These are phyloP conservation scores for Phalangium opilio DNA, from an alignment of 2,888 invertebrate genomes.

Conservation along the genomic window DNA sequence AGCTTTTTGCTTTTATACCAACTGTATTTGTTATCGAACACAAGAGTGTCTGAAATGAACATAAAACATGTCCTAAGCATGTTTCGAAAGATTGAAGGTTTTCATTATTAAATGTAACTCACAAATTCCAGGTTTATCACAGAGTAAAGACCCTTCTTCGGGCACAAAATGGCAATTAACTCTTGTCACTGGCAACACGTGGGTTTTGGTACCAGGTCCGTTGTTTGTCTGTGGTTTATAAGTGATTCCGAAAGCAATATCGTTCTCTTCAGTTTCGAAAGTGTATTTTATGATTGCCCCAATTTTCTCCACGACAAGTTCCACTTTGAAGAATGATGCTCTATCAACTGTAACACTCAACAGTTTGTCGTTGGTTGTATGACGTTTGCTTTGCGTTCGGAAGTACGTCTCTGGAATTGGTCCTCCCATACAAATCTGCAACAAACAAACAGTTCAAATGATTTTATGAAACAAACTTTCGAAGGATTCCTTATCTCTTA, in stretches of 20 bases:
- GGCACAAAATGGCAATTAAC: constrained; percentile 60
- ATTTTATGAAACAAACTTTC: no score
- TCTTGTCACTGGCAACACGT: constrained; percentile 51
- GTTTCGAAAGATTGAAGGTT: no score
- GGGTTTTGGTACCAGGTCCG: constrained; percentile 40
- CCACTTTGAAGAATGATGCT: constrained; percentile 57
- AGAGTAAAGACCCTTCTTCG: constrained; percentile 60
- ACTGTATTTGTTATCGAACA: constrained; percentile 75
- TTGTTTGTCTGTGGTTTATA: constrained; percentile 43
- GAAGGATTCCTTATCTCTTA: no score
- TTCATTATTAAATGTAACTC: no score
- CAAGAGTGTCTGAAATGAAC: constrained; percentile 55
- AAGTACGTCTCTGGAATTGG: constrained; percentile 66
- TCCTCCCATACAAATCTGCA: constrained; percentile 58
- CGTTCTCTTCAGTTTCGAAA: constrained; percentile 66
- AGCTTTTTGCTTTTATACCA: constrained; percentile 63
- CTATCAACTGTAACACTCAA: constrained; percentile 53
- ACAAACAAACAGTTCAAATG: no score
- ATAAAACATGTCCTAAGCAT: no score
- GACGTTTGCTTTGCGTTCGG: constrained; percentile 37
- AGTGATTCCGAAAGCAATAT: constrained; percentile 68
- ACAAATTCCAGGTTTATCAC: constrained; percentile 69
- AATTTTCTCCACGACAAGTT: constrained; percentile 49
- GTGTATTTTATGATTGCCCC: constrained; percentile 77
- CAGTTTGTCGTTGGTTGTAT: constrained; percentile 37